Base-by-base conservation (phyloP, 2,888 invertebrate genomes). In the Drosophila diplacantha region DNA sequence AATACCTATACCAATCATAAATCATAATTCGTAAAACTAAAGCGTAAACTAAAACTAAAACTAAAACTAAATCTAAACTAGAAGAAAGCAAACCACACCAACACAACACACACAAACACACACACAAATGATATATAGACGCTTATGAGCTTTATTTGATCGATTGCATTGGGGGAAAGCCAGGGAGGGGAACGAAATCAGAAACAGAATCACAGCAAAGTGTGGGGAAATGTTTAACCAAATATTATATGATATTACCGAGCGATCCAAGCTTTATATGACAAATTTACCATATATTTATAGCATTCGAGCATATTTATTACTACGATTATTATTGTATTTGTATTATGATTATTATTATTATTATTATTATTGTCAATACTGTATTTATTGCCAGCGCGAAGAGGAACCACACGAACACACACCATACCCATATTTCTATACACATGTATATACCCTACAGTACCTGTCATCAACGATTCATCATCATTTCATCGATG, bases 71-170 rank as follows among this genome's bases (percentile, higher is more conserved):
- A 52, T 18, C 55, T 11, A 38, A 61, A 61, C 57, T 59, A 55
- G 38, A 72, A 53, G 18, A 44, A 44, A 18, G 16, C 16, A 47
- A 59, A 39, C 29, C 51, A 43, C 35, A 43, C 41, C 18, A 31
- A 31, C 20, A 56, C 24, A 43, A 60, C 46, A 68, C 37, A 59
- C 47, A 22, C 20, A 22, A 59, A 74, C 37, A 59, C 47, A 24
- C 0, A 24, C 37, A 59, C 47, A 59, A 74, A 75, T 71, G 74
- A 74, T 83, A 80, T 80, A 80, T 80, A 80, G 83, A 80, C 83
- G 80, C 80, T 80, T 80, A 83, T 80, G 83, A 81, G 83, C 80
- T 81, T 81, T 81, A 81, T 83, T 81, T 81, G 80, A 71, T 65
- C 68, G 76, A 81, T 81, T 71, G 83, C 81, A 75, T 78, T 54